Percentiles rank a stretch among this genome's conserved stretches.
phyloP scores from a whole-genome alignment of 1,140 invertebrate species.

The Magallana angulata region DNA sequence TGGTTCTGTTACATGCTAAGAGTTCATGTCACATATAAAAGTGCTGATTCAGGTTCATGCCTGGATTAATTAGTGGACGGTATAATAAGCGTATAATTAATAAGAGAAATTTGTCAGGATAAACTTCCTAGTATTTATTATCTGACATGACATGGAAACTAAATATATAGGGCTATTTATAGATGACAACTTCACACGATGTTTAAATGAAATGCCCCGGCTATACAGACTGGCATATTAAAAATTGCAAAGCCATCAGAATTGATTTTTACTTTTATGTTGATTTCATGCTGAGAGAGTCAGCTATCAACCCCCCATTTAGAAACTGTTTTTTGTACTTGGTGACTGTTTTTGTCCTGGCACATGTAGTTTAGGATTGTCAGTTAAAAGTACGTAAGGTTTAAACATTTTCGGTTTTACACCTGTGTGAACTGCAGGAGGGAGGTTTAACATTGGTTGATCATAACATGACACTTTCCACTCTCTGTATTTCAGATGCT shows the following conservation, averaged over 20 bases:
- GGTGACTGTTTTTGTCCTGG: too few species aligned
- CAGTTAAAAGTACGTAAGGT: too few species aligned
- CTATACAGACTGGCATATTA: neutral
- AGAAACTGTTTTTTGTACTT: neutral
- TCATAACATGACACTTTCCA: too few species aligned
- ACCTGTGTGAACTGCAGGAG: too few species aligned
- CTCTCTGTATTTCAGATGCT: too few species aligned
- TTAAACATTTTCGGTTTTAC: too few species aligned
- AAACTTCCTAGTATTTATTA: neutral
- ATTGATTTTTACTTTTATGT: slow-evolving; percentile 19
- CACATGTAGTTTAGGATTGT: too few species aligned
- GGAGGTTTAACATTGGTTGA: too few species aligned
- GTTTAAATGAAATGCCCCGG: neutral
- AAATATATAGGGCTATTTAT: neutral
- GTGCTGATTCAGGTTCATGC: neutral
- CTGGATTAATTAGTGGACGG: neutral
- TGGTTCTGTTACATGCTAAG: too few species aligned
- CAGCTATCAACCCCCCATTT: neutral
- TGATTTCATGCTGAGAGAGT: neutral
- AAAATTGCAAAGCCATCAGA: neutral
- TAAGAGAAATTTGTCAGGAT: too few species aligned
- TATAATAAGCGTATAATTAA: too few species aligned
- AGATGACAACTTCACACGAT: slow-evolving; percentile 22
- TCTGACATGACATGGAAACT: neutral
- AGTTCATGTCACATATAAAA: neutral